Evolutionary conservation across 2,888 invertebrate genomes (phyloP).

Genomic region (Epicampocera succincta): DNA sequence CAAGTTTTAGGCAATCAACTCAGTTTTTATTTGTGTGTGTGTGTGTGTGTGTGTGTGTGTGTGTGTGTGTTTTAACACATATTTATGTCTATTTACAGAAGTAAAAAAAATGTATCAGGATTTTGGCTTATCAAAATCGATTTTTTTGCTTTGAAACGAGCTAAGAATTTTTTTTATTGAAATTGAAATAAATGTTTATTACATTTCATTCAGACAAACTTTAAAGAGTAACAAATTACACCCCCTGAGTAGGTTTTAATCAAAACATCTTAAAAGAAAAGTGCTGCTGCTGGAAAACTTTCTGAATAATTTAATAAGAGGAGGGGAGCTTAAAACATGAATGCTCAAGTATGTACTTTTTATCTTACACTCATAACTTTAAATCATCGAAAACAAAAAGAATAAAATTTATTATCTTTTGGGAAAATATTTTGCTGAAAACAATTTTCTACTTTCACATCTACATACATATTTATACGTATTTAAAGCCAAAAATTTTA

Average conservation of each 20-base stretch:
- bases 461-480: conserved; percentile 43
- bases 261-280: conserved; percentile 27
- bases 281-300: not conserved
- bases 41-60: no score
- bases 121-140: no score
- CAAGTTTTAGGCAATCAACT: no score
- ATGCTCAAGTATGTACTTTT: conserved; percentile 56
- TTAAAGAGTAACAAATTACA: conserved; percentile 6
- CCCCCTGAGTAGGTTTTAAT: conserved; percentile 12
- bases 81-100: no score
- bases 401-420: conserved; percentile 68
- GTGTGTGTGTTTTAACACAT: no score
- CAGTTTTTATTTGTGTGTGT: no score
- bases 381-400: conserved; percentile 49
- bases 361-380: conserved; percentile 65
- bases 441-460: conserved; percentile 66
- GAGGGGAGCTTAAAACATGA: not conserved
- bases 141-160: no score
- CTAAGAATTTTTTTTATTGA: no score
- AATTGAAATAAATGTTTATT: no score
- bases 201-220: not conserved
- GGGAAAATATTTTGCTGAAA: conserved; percentile 63
- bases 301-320: conserved; percentile 17
- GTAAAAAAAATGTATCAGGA: no score
- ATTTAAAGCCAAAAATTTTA: conserved; percentile 51